Base-by-base conservation (phyloP, 2,113 vertebrate genomes). In the Microtus montanus region DNA sequence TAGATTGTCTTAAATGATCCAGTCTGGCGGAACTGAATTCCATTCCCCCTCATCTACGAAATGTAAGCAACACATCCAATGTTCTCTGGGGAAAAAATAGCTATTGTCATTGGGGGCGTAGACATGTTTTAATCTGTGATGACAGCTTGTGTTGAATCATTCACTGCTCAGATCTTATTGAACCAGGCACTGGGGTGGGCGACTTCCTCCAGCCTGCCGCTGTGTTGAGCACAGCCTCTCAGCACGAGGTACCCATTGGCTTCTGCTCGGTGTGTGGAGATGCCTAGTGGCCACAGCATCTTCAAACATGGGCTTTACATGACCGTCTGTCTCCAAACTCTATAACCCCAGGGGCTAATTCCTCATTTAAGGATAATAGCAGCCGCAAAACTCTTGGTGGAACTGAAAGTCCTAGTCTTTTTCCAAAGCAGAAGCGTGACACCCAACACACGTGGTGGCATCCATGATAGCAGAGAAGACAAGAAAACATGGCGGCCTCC, bases 121-220 rank as follows among this genome's bases (percentile, higher is more conserved):
- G 97, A 86, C 85, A 90, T 96, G 95, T 95, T 97, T 96, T 90
- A 96, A 96, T 96, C 93, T 3, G 1, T 7, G 66, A 96, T 93
- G 95, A 97, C 93, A 96, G 96, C 85, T 93, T 94, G 88, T 95
- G 90, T 97, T 79, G 75, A 96, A 89, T 96, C 94, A 85, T 58
- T 93, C 71, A 54, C 61, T 0, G 0, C 88, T 92, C 49, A 3
- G 74, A 44, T 95, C 90, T 70, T 92, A 92, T 1, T 38, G 92
- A 96, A 89, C 30, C 80, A 94, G 92, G 85, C 75, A 94, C 49
- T 58, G 82, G 92, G 54, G 97, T 35, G 38, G 94, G 93, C 0
- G 7, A 66, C n/a, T 83, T 86, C 89, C 49, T 91, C 68, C 35
- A 83, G 91, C 80, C 20, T 0, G 66, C 41, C 1, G n/a, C 66